Base-by-base conservation (phyloP, 2,888 invertebrate genomes). In the Eupithecia pulchellata region DNA sequence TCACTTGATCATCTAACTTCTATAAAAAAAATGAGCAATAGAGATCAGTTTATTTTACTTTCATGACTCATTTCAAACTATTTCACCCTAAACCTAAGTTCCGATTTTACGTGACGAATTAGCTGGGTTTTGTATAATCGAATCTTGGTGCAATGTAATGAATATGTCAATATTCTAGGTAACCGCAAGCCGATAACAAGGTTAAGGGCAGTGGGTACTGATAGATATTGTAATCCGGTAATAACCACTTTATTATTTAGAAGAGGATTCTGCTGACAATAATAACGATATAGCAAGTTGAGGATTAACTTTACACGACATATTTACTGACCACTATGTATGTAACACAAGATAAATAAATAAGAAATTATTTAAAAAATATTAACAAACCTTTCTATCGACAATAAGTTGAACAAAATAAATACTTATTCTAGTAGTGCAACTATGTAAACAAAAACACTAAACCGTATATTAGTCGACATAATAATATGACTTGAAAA, bases 21-120 rank as follows among this genome's bases (percentile, higher is more conserved):
- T n/a, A n/a, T n/a, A n/a, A n/a, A n/a, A 6, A 39, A n/a, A 17
- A 2, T 39, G 17, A n/a, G 39, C n/a, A 39, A 39, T 39, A n/a
- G 8, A 39, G 39, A 39, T 39, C n/a, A n/a, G 42, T 2, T n/a
- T n/a, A n/a, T 42, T 42, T 2, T n/a, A 42, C n/a, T n/a, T 39
- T n/a, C 42, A 42, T 42, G n/a, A n/a, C 42, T 42, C 42, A 42
- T 8, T 42, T n/a, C 8, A 42, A 1, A 47, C 20, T 47, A 47
- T 47, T 47, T 20, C 20, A 47, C 20, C 9, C 8, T 9, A 3
- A 9, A 8, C 27, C 69, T 66, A 67, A 65, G 65, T 67, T 66
- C 67, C 32, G 52, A 64, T 47, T 71, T 71, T 70, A 72, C 65
- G 64, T 70, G 64, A 72, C 55, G 25, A n/a, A 72, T 72, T 64